Base-by-base conservation (phyloP, 2,113 vertebrate species). In the Nycticorax nycticorax region DNA sequence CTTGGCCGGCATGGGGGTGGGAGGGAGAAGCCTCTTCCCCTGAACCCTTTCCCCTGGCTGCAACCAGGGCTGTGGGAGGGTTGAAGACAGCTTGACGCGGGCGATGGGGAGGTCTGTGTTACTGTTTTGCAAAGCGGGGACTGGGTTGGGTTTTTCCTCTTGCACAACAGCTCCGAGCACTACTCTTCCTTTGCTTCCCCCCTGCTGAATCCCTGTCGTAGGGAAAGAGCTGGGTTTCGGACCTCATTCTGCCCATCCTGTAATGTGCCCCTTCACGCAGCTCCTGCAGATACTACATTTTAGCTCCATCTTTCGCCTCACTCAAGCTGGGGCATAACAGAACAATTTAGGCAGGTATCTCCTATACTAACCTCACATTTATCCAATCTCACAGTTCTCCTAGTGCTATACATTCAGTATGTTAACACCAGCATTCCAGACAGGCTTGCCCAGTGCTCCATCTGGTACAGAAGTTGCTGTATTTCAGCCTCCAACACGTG, bases 91-190 rank as follows among this genome's bases (percentile, higher is more conserved):
- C 52, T 45, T 55, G 18, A 16, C 1, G 3, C 0, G 3, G 24
- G 55, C 0, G 1, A n/a, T 6, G 23, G 41, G 81, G 72, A 0
- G 2, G 23, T 16, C 53, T 60, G 50, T 17, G 43, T 22, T 3
- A 63, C 26, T 1, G 18, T 24, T 80, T 74, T 67, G 55, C 37
- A 11, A 1, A 67, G 17, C 3, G 32, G 43, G 20, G 37, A 20
- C 9, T 11, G 14, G 62, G 39, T 12, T 85, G 67, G 0, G 5
- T 24, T 89, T 37, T 81, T 24, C 10, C 1, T 2, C 64, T 30
- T 30, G 52, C 27, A 14, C 33, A 56, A 37, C 32, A 27, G 13
- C 37, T 52, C 48, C 24, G 23, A 69, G 33, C 35, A 37, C 45
- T 66, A 2, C 18, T 69, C 4, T 18, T 35, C 48, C 27, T 62